Evolutionary conservation across 2,888 invertebrate species (phyloP).

Genomic region (Willowsia nigromaculata): DNA sequence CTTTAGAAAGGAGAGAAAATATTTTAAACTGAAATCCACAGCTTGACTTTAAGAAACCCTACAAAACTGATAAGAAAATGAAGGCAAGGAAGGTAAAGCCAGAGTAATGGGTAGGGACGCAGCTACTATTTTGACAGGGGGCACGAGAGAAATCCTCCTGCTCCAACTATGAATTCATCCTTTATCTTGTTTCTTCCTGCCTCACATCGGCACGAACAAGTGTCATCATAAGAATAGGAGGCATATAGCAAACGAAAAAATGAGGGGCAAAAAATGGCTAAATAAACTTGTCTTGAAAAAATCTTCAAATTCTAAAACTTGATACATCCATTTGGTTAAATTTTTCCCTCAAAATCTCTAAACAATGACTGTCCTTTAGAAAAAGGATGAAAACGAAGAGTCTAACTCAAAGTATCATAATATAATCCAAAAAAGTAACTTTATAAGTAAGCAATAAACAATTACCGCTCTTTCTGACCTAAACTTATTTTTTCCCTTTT

Average conservation of each 20-base stretch:
- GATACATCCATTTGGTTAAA: background rate
- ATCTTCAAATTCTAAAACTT: background rate
- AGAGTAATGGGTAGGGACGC: conserved; percentile 37
- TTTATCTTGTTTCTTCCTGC: conserved; percentile 65
- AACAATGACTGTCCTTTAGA: background rate
- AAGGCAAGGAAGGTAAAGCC: background rate
- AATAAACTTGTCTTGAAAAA: background rate
- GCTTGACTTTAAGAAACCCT: too few relatives aligned
- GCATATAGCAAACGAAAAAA: background rate
- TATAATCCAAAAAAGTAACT: conserved; percentile 43
- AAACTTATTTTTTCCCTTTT: conserved; percentile 60
- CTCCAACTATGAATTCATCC: conserved; percentile 50
- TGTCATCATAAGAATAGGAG: conserved; percentile 26
- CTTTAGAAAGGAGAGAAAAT: too few relatives aligned
- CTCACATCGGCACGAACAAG: conserved; percentile 63
- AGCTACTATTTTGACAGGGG: conserved; percentile 78
- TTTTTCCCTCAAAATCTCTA: background rate
- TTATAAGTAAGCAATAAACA: conserved; percentile 61
- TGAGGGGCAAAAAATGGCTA: background rate
- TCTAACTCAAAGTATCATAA: conserved; percentile 32
- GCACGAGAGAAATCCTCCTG: conserved; percentile 76
- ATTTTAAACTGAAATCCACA: too few relatives aligned
- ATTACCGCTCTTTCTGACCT: conserved; percentile 47
- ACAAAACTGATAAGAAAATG: too few relatives aligned
- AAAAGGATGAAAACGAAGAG: background rate